A percentile compares a stretch with the other conserved stretches of the same genome.
phyloP scores from a whole-genome alignment of 2,797 vertebrate genomes.

The Odontamblyopus rebecca region DNA sequence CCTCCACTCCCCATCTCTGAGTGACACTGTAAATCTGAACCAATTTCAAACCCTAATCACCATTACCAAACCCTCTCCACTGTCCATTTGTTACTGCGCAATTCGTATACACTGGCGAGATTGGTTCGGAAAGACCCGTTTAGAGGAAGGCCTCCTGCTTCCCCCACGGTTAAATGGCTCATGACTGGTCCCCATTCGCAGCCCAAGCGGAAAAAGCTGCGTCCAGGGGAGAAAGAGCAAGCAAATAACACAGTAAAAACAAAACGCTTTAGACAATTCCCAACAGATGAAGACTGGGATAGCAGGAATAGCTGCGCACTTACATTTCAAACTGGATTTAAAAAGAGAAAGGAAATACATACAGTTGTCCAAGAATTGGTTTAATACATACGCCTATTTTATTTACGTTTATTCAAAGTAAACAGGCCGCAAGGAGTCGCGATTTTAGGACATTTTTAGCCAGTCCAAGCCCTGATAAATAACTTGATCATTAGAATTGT shows the following conservation, averaged over 20 bases:
- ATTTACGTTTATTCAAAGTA: background rate
- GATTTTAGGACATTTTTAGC: background rate
- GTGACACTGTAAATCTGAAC: constrained; percentile 99
- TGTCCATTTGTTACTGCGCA: constrained; percentile 95
- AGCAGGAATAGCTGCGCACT: constrained; percentile 24
- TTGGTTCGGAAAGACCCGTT: constrained; percentile 90
- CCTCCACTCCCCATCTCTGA: constrained; percentile 90
- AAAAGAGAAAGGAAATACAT: background rate
- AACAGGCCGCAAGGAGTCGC: background rate
- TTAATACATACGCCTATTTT: background rate
- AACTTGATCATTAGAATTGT: background rate
- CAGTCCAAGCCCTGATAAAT: background rate
- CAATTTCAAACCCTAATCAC: constrained; percentile 99
- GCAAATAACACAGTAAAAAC: constrained; percentile 59
- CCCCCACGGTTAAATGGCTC: constrained; percentile 85
- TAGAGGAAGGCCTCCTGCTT: constrained; percentile 79
- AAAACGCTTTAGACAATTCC: constrained; percentile 76
- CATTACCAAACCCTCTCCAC: constrained; percentile 98
- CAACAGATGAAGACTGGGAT: constrained; percentile 76
- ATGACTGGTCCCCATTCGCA: constrained; percentile 80
- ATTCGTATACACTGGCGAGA: constrained; percentile 87
- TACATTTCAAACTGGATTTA: background rate
- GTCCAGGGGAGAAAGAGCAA: no score
- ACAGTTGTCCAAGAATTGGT: background rate
- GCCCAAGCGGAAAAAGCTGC: background rate